phyloP scores from a whole-genome alignment of 2,888 invertebrate species.

The Carterocephalus palaemon region DNA sequence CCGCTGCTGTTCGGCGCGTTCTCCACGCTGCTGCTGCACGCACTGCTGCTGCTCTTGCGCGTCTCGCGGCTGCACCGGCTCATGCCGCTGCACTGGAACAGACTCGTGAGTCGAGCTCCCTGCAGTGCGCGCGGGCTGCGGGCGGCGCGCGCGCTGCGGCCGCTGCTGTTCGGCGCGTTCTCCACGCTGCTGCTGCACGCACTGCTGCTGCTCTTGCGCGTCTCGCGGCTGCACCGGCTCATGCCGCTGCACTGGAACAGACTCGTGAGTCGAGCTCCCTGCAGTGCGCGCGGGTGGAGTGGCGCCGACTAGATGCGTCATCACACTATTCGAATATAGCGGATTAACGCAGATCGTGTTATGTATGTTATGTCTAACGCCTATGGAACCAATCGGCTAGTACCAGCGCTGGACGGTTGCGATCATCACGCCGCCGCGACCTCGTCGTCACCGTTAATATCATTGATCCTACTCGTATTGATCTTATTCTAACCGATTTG shows the following conservation, averaged over 20 bases:
- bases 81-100: slow-evolving; percentile 66
- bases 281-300: slow-evolving; percentile 3
- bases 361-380: no score
- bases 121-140: slow-evolving; percentile 36
- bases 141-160: slow-evolving; percentile 48
- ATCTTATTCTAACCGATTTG: no score
- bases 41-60: slow-evolving; percentile 54
- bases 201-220: slow-evolving; percentile 5
- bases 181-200: slow-evolving; percentile 38
- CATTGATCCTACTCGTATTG: no score
- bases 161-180: slow-evolving; percentile 62
- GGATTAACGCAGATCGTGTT: no score
- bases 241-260: slow-evolving; percentile 65
- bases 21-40: slow-evolving; percentile 61
- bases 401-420: no score
- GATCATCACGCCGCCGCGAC: no score
- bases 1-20: slow-evolving; percentile 63
- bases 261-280: slow-evolving; percentile 37
- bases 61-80: slow-evolving; percentile 58
- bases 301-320: slow-evolving; percentile 37
- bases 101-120: slow-evolving; percentile 38
- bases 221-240: slow-evolving; percentile 50
- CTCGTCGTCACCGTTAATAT: no score
- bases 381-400: no score
- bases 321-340: no score